Evolutionary conservation across 2,113 vertebrate species (phyloP), one percentile per base, ranked within the genome.

Genomic region (Larimichthys polyactis): DNA sequence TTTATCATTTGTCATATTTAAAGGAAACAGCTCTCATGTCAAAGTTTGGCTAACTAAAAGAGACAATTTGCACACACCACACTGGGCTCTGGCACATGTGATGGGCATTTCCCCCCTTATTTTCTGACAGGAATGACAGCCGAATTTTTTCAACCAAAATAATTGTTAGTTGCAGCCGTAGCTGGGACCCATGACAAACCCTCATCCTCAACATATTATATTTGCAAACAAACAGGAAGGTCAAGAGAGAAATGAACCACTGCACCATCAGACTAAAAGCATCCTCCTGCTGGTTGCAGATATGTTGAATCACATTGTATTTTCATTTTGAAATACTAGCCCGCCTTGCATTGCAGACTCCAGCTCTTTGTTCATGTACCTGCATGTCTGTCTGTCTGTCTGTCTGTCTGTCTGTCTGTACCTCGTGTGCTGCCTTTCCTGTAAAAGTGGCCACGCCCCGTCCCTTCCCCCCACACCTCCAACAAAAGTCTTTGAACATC

Each of bases 401-500:
- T 27, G 32, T 36, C 36, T 36, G 36, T 36, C 58, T 66, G 81
- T 54, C 73, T 81, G 72, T 16, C 78, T 85, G 51, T 7, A 66
- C 55, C 70, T 43, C 29, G 71, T 78, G 57, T 36, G 79, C 75
- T 67, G 65, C 60, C 64, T 83, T 64, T 75, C 40, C 48, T 89
- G 77, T 78, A 77, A 71, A 70, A 60, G 77, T 32, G 19, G 66
- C 88, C 83, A 75, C 77, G 44, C 87, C 88, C 79, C 40, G 5
- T 71, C 60, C 57, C 75, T 79, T 68, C 79, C 75, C 82, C 83
- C 82, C 76, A 62, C 27, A 10, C 68, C 70, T 62, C 63, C 54
- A 65, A 22, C 57, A 32, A 22, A 8, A 70, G 60, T 82, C 87
- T 89, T 86, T 87, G 78, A 88, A 85, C 79, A 90, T 89, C 78